These are phyloP conservation scores for Listronotus oregonensis DNA, from an alignment of 1,140 invertebrate genomes.

Conservation along the genomic window DNA sequence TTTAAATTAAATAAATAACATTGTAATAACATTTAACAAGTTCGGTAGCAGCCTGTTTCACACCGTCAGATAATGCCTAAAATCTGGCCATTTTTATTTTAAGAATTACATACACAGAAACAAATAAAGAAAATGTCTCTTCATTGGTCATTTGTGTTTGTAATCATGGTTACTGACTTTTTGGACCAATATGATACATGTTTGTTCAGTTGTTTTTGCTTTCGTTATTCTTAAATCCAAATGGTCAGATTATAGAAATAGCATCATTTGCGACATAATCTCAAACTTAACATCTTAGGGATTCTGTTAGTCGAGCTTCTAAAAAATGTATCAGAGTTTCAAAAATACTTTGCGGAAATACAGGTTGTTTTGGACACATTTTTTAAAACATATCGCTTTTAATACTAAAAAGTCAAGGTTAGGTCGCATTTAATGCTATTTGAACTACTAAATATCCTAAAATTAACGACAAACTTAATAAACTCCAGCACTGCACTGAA, in stretches of 20 bases:
- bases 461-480: background rate
- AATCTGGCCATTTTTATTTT: too few species aligned
- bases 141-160: too few species aligned
- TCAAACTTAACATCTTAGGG: conserved; percentile 1
- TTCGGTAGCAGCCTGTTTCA: conserved; percentile 12
- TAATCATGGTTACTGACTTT: too few species aligned
- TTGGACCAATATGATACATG: too few species aligned
- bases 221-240: too few species aligned
- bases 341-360: conserved; percentile 11
- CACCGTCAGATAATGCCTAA: background rate
- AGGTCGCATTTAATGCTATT: background rate
- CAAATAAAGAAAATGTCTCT: too few species aligned
- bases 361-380: conserved; percentile 17
- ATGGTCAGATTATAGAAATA: background rate
- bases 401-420: conserved; percentile 12
- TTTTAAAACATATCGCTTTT: conserved; percentile 12
- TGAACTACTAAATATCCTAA: background rate
- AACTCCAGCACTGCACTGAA: background rate
- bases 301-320: background rate
- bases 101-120: too few species aligned
- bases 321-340: conserved; percentile 24
- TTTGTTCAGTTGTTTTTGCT: too few species aligned
- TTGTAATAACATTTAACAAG: conserved; percentile 22
- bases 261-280: conserved; percentile 5
- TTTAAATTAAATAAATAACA: conserved; percentile 30